Percentiles rank a stretch among this genome's conserved stretches.
Evolutionary conservation across 2,888 invertebrate genomes (phyloP).

Genomic region (Habroteleia sp.): DNA sequence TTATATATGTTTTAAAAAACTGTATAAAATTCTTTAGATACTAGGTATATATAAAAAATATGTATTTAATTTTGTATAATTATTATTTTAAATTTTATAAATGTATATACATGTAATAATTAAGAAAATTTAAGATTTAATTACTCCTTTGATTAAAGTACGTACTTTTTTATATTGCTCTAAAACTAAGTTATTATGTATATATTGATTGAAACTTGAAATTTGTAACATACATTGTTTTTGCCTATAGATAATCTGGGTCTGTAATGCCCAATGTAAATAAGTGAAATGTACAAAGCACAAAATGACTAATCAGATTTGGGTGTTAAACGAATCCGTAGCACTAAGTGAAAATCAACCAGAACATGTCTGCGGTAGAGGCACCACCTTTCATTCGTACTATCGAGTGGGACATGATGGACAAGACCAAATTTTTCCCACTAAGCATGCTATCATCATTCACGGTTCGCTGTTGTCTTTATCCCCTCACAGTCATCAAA

Average conservation of each 20-base stretch:
- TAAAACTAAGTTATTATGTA: neutral
- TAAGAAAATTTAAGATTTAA: no score
- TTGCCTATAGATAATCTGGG: conserved; percentile 45
- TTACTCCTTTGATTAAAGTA: no score
- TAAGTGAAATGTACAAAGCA: conserved; percentile 76
- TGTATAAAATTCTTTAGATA: no score
- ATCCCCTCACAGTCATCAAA: conserved; percentile 96
- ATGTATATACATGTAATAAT: no score
- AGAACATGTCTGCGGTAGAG: conserved; percentile 82
- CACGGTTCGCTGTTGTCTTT: conserved; percentile 87
- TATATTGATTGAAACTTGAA: neutral
- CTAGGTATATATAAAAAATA: no score
- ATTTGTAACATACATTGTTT: neutral
- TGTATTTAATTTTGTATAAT: no score
- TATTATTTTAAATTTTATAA: no score
- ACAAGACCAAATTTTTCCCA: conserved; percentile 96
- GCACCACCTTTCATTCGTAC: conserved; percentile 87
- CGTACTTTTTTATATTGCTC: no score
- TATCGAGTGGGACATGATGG: conserved; percentile 99
- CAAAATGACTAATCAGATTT: conserved; percentile 65
- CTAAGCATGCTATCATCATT: conserved; percentile 94
- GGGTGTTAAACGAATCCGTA: conserved; percentile 32
- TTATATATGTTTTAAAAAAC: no score
- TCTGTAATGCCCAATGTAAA: conserved; percentile 73
- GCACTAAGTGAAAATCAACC: conserved; percentile 31